Base-by-base conservation (phyloP, 2,797 vertebrate genomes). In the Sandelia bainsii region DNA sequence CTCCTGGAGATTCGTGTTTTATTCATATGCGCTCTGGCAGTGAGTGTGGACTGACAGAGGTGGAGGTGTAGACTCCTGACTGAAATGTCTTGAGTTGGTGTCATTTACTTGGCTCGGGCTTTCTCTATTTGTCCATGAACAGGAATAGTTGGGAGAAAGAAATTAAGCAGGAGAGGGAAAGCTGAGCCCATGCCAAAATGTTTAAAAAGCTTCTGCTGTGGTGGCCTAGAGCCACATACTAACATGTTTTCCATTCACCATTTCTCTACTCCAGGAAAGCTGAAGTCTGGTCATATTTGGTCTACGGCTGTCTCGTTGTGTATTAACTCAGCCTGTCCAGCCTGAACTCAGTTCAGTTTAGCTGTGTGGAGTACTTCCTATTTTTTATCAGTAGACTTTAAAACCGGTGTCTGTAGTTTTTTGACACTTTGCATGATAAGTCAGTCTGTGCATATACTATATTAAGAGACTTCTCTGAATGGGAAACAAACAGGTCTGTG, bases 51-150 rank as follows among this genome's bases (percentile, higher is more conserved):
- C n/a, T n/a, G n/a, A n/a, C n/a, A n/a, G n/a, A n/a, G n/a, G n/a
- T n/a, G n/a, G n/a, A n/a, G n/a, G n/a, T n/a, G n/a, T n/a, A n/a
- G n/a, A n/a, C n/a, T n/a, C n/a, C n/a, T n/a, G n/a, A n/a, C n/a
- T n/a, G n/a, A n/a, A n/a, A n/a, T n/a, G n/a, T n/a, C 73, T 65
- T 52, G 17, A 70, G 60, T 6, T 48, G 51, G 23, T 48, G 25
- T 34, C 32, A 45, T 32, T 27, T 65, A 27, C 25, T 13, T 1
- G 13, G 29, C 22, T 16, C 2, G 6, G 19, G 22, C 25, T 49
- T 14, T 53, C 9, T 60, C 27, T 16, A 1, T 49, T 53, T 37
- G 34, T 37, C 34, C 34, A 9, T 10, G 34, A 37, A 37, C 34
- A 37, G 37, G 29, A 29, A 7, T 14, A 62, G 8, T 6, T 40